Conservation (phyloP, 1,140 invertebrate genomes). For the roundworm (Caenorhabditis elegans) region WBcel235 BX284605.5:11389001-11389500, state of each 20-base stretch:
- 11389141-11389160: no score
- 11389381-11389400: slow-evolving; percentile 46
- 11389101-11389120: no score
- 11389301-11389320: slow-evolving; percentile 47
- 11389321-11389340: slow-evolving; percentile 47
- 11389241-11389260: no score
- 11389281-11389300: slow-evolving; percentile 44
- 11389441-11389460: slow-evolving; percentile 48
- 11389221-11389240: no score
- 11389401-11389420: slow-evolving; percentile 52
- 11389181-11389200: no score
- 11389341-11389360: slow-evolving; percentile 51
- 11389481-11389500: slow-evolving; percentile 49
- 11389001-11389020: slow-evolving; percentile 41
- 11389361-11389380: slow-evolving; percentile 50
- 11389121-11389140: no score
- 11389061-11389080: slow-evolving; percentile 38
- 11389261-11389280: slow-evolving; percentile 44
- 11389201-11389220: no score
- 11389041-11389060: slow-evolving; percentile 42
- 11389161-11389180: no score
- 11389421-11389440: slow-evolving; percentile 52
- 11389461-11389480: slow-evolving; percentile 50
- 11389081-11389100: slow-evolving; percentile 43
- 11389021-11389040: slow-evolving; percentile 35